A percentile compares a stretch with the other conserved stretches of the same genome.
phyloP scores from a whole-genome alignment of 64 coral and sea anemone species.

The Pocillopora verrucosa region DNA sequence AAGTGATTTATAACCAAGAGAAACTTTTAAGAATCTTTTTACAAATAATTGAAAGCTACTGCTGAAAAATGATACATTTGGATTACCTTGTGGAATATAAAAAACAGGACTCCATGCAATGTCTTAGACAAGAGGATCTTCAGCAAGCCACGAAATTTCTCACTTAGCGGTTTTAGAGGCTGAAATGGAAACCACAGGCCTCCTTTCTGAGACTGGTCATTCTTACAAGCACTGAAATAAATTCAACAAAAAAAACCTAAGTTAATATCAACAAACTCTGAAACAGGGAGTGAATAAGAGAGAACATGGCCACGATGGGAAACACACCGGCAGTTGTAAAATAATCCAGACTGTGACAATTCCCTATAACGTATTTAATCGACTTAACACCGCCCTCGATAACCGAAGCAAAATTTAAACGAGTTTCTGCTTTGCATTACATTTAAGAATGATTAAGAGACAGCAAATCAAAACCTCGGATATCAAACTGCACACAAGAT shows the following conservation, averaged over 20 bases:
- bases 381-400: too few species aligned
- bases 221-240: constrained; percentile 8
- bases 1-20: neutral
- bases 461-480: too few species aligned
- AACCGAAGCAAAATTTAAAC: too few species aligned
- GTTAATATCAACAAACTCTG: too few species aligned
- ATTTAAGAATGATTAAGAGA: too few species aligned
- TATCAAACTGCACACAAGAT: too few species aligned
- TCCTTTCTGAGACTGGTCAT: neutral
- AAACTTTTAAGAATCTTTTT: neutral
- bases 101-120: constrained; percentile 80
- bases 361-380: too few species aligned
- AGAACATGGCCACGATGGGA: too few species aligned
- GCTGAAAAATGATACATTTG: neutral
- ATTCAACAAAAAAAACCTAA: neutral
- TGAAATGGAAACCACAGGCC: constrained; percentile 76
- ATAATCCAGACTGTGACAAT: too few species aligned
- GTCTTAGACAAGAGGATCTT: constrained; percentile 82
- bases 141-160: constrained; percentile 59
- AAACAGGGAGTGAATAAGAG: too few species aligned
- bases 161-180: constrained; percentile 64
- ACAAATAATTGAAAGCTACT: neutral
- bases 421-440: too few species aligned
- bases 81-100: constrained; percentile 87
- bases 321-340: too few species aligned